These are phyloP conservation scores for Malurus melanocephalus DNA, from an alignment of 2,113 vertebrate genomes.

Conservation along the genomic window DNA sequence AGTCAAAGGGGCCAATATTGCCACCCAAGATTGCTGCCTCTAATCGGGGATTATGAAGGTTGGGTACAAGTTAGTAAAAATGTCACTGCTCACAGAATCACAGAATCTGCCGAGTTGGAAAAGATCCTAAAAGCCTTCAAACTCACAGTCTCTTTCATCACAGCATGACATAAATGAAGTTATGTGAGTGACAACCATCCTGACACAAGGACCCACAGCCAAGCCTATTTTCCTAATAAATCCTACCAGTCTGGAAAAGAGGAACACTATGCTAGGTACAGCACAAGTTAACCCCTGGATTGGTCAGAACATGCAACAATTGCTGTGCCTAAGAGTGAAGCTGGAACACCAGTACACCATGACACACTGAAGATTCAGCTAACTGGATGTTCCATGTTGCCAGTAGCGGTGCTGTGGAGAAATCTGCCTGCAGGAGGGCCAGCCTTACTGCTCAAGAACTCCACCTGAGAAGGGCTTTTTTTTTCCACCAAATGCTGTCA, in stretches of 20 bases:
- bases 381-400: fast-evolving
- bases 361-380: not conserved
- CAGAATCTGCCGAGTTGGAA: not conserved
- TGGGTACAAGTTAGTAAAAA: not conserved
- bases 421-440: not conserved
- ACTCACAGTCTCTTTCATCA: not conserved
- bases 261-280: not conserved
- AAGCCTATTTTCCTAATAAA: not conserved
- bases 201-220: not conserved
- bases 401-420: not conserved
- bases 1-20: not conserved
- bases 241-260: not conserved
- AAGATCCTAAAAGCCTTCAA: not conserved
- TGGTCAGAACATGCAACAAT: not conserved
- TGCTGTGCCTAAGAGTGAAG: not conserved
- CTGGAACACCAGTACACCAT: not conserved
- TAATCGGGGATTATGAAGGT: not conserved
- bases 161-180: not conserved
- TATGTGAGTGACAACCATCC: not conserved
- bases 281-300: not conserved
- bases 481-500: not conserved
- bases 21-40: not conserved
- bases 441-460: not conserved
- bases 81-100: not conserved
- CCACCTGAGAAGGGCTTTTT: fast-evolving